A percentile compares a stretch with the other conserved stretches of the same genome.
Evolutionary conservation across 2,888 invertebrate genomes (phyloP).

Genomic region (Temnothorax ravouxi): DNA sequence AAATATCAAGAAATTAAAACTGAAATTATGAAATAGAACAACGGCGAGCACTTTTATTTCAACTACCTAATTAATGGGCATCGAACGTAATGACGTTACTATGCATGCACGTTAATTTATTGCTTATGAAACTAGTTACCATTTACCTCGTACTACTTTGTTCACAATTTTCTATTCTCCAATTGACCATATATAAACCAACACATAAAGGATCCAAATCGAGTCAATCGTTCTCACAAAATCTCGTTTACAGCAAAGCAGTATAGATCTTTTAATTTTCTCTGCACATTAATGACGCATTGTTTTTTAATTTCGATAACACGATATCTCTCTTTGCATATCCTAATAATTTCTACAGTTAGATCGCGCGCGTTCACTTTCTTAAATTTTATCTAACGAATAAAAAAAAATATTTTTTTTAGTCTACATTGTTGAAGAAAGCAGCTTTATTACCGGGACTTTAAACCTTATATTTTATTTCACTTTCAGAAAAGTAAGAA

Average conservation of each 20-base stretch:
- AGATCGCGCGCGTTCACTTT: neutral
- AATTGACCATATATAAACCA: too few species aligned
- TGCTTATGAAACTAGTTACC: neutral
- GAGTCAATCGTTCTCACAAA: neutral
- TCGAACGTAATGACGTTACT: neutral
- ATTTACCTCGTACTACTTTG: neutral
- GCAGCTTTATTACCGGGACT: neutral
- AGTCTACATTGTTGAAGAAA: neutral
- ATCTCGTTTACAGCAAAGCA: neutral
- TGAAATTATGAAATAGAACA: constrained; percentile 67
- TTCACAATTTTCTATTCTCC: neutral
- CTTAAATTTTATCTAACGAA: neutral
- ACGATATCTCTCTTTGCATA: neutral
- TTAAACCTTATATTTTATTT: neutral
- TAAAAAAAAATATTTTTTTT: neutral
- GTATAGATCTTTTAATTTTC: neutral
- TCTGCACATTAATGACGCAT: neutral
- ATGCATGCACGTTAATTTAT: neutral
- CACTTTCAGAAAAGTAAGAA: neutral
- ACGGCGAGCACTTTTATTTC: constrained; percentile 2
- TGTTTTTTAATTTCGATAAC: neutral
- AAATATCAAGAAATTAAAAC: constrained; percentile 75
- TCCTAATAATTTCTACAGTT: neutral
- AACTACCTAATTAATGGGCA: neutral
- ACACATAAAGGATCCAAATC: too few species aligned